A percentile compares a stretch with the other conserved stretches of the same genome.
Conservation (phyloP, 2,888 invertebrate species). For the Agonopterix arenella region DNA sequence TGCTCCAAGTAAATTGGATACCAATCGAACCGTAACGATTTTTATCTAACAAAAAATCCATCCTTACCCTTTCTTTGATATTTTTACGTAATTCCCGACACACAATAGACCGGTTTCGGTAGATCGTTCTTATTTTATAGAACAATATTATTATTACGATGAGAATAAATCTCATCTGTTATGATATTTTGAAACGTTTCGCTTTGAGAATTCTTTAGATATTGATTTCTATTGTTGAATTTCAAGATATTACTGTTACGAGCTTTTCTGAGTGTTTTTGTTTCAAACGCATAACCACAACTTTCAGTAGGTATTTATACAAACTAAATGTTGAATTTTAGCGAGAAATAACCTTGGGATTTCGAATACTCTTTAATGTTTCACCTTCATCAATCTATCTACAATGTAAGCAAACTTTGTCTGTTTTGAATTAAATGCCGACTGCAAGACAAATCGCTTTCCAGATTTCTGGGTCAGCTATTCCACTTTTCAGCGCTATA, state of each 20-base stretch:
- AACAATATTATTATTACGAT: constrained; percentile 23
- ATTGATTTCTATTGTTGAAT: neutral
- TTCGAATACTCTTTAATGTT: constrained; percentile 4
- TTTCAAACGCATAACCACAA: too few species aligned
- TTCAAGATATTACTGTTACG: too few species aligned
- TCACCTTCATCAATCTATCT: constrained; percentile 6
- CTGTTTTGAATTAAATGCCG: constrained; percentile 5
- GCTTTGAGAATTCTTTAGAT: neutral
- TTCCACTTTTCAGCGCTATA: constrained; percentile 18
- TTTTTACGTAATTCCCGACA: constrained; percentile 51
- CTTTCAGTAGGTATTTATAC: too few species aligned
- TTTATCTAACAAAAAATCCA: constrained; percentile 48
- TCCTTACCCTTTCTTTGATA: constrained; percentile 47
- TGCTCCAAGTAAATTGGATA: constrained; percentile 64
- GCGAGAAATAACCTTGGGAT: neutral
- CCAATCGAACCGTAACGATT: constrained; percentile 62
- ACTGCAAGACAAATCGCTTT: constrained; percentile 14
- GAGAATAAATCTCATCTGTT: neutral
- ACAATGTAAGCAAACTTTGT: constrained; percentile 1
- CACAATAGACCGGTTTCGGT: constrained; percentile 43
- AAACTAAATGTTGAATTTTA: too few species aligned
- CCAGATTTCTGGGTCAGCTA: constrained; percentile 19
- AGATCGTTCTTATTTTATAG: constrained; percentile 19
- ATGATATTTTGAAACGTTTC: neutral
- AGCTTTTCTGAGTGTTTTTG: neutral